Percentiles rank a stretch among this genome's conserved stretches.
phyloP scores from a whole-genome alignment of 1,140 invertebrate genomes.

The Yoshiicerus persimilis region DNA sequence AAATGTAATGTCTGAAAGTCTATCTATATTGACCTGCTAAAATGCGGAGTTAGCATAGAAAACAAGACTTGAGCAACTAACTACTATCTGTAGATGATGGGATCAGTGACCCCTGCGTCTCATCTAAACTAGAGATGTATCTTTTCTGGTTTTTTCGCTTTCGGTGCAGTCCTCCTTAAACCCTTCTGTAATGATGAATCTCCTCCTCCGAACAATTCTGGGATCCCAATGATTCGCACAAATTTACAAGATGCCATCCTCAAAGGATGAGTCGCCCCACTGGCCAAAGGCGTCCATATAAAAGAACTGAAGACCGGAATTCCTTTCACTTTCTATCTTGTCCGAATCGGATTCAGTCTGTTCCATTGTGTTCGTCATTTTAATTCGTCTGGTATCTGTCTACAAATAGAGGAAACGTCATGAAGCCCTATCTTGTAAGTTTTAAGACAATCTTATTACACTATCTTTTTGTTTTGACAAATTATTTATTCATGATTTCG shows the following conservation, averaged over 20 bases:
- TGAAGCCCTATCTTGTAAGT: constrained; percentile 37
- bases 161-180: constrained; percentile 14
- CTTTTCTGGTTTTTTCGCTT: constrained; percentile 12
- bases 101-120: constrained; percentile 27
- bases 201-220: background rate
- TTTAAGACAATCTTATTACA: background rate
- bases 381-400: background rate
- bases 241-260: background rate
- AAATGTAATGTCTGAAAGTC: background rate
- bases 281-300: constrained; percentile 26
- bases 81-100: background rate
- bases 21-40: constrained; percentile 12
- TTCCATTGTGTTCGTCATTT: background rate
- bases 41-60: background rate
- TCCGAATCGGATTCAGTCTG: constrained; percentile 7
- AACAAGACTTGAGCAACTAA: background rate
- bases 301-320: constrained; percentile 23
- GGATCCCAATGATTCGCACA: background rate
- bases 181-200: background rate
- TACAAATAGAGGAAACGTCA: background rate
- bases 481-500: background rate
- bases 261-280: background rate
- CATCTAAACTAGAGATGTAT: background rate
- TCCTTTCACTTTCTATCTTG: constrained; percentile 40
- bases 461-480: background rate